Base-by-base conservation (phyloP, 2,113 vertebrate species). In the Odobenus rosmarus region DNA sequence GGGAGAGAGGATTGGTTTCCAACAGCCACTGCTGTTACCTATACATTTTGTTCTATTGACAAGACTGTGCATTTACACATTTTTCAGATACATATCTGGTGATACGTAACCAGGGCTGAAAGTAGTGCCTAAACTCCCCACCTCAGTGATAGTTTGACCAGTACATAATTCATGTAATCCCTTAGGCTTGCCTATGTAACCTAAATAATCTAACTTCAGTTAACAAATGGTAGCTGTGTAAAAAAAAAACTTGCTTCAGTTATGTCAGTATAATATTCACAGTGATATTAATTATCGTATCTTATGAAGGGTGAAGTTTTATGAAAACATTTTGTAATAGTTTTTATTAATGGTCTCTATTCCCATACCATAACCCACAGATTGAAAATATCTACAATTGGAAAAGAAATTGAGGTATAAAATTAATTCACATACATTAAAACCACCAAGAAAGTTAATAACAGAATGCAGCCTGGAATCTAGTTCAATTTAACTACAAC, bases 361-460 rank as follows among this genome's bases (percentile, higher is more conserved):
- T 33, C 71, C 19, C 61, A 89, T 93, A 79, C 31, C 39, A 57
- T 80, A 51, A 51, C 4, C 24, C 7, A 6, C 42, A 96, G 46
- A 59, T 83, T 79, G 31, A 90, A 94, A 93, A 87, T 92, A 92
- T 59, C 80, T 95, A 82, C 42, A 95, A 53, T 21, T 93, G 23
- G 93, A 95, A 92, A 72, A 83, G 39, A 98, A 97, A 93, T 49
- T 53, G 33, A 95, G n/a, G 36, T 9, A 64, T 24, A 84, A 95
- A 62, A 90, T 81, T 59, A 96, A 89, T 83, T 92, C 31, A 93
- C 89, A 92, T 97, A 57, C 51, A 90, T 90, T 90, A 92, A 93
- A 97, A 77, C 51, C n/a, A 97, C 67, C 39, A 84, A 89, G 83
- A 93, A 96, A 96, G 85, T 80, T 92, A 94, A 69, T 92, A 71